Base-by-base conservation (phyloP, 2,888 invertebrate species). In the Drosophila algonquin region DNA sequence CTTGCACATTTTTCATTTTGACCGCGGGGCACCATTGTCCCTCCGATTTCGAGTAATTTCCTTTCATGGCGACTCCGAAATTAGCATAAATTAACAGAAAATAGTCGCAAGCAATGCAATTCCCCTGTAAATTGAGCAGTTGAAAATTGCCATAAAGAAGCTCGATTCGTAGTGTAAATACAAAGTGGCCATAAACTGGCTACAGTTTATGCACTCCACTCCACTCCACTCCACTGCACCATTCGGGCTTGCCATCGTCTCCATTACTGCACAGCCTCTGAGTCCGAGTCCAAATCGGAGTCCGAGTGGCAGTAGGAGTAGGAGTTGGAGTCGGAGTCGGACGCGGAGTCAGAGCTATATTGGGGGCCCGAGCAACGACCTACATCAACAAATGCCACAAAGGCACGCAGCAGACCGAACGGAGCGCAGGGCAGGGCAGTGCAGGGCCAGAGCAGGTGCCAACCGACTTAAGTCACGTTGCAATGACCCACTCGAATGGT, bases 151-250 rank as follows among this genome's bases (percentile, higher is more conserved):
- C 71, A 79, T 84, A 79, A 70, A 87, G 84, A 79, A 70, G 79
- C 68, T 61, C 67, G 75, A 74, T 82, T 77, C 76, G 76, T 52
- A 69, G 74, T 74, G 63, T 71, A 76, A 75, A 81, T 70, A 81
- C 73, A 77, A 84, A 87, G 82, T 87, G 87, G 77, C 70, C 77
- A 87, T 82, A 82, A 82, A 87, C 77, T 87, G 58, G 70, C 71
- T 65, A 64, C 87, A 87, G 60, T 87, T 82, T 87, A 82, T 81
- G 87, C 62, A 73, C 75, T 77, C 65, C 75, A 21, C 24, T 24
- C 24, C 24, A 24, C 24, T 24, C 3, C 24, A 24, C 24, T 24
- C 24, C 62, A 73, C 75, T 77, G 63, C 75, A 21, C 40, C 55
- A 45, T 63, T 57, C 46, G 46, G 27, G 47, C 47, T 35, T 48